phyloP scores from a whole-genome alignment of 2,797 vertebrate species.

The Thamnophis elegans region DNA sequence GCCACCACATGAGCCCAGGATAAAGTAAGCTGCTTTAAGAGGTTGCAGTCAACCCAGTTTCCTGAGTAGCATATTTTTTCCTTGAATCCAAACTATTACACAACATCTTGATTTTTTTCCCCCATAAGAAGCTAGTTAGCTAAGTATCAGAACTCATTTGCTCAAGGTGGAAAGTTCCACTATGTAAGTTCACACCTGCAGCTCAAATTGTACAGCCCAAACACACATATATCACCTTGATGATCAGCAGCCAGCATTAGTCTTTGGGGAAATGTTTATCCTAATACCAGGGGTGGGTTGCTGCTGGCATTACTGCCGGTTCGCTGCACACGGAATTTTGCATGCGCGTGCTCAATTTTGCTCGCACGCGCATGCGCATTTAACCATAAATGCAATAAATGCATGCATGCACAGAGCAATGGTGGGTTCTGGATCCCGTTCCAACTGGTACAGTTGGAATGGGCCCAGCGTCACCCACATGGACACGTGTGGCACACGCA shows the following conservation, averaged over 20 bases:
- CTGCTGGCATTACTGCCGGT: too few relatives aligned
- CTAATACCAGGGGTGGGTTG: background rate
- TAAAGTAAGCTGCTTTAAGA: background rate
- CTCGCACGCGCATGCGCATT: too few relatives aligned
- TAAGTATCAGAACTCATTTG: background rate
- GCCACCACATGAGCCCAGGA: background rate
- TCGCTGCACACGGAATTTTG: too few relatives aligned
- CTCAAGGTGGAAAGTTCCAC: background rate
- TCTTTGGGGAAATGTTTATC: background rate
- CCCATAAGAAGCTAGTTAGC: background rate
- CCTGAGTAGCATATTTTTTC: background rate
- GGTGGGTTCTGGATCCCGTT: too few relatives aligned
- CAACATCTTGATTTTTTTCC: background rate
- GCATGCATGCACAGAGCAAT: too few relatives aligned
- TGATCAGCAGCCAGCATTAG: background rate
- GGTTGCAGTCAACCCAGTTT: background rate
- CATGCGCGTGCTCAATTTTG: accelerated
- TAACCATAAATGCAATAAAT: too few relatives aligned
- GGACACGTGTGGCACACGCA: too few relatives aligned
- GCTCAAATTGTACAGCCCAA: background rate
- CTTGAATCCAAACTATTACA: background rate
- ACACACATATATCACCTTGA: background rate
- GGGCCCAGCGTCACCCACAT: too few relatives aligned
- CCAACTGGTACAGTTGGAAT: too few relatives aligned
- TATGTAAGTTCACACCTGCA: background rate